Evolutionary conservation across 2,888 invertebrate genomes (phyloP).

Genomic region (Lithophane leautieri): DNA sequence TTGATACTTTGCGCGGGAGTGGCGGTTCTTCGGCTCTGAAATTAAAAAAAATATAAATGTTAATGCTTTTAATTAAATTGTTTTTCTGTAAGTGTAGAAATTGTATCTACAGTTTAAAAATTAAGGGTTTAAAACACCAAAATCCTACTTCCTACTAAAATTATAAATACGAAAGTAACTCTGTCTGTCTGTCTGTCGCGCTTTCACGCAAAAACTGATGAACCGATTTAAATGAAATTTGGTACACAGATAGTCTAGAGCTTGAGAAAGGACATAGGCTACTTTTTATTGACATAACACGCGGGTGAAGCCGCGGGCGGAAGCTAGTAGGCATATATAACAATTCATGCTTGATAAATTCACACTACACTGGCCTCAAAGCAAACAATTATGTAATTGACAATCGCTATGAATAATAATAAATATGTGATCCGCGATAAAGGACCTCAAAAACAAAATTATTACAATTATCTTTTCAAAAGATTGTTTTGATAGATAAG

Average conservation of each 20-base stretch:
- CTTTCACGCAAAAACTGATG: too few species aligned
- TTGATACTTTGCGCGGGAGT: constrained; percentile 57
- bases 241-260: too few species aligned
- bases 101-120: neutral
- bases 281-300: too few species aligned
- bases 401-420: neutral
- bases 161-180: too few species aligned
- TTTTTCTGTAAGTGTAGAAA: neutral
- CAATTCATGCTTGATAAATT: neutral
- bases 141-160: too few species aligned
- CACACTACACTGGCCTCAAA: neutral
- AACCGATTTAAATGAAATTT: too few species aligned
- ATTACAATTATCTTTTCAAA: neutral
- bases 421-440: neutral
- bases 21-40: constrained; percentile 83
- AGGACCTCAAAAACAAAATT: neutral
- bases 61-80: neutral
- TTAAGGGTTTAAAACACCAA: too few species aligned
- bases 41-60: constrained; percentile 6
- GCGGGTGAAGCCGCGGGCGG: too few species aligned
- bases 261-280: too few species aligned
- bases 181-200: too few species aligned
- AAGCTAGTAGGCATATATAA: too few species aligned
- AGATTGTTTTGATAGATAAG: neutral
- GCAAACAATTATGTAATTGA: neutral